A percentile compares a stretch with the other conserved stretches of the same genome.
Conservation (phyloP, 2,797 vertebrate species). For the Characodon lateralis region DNA sequence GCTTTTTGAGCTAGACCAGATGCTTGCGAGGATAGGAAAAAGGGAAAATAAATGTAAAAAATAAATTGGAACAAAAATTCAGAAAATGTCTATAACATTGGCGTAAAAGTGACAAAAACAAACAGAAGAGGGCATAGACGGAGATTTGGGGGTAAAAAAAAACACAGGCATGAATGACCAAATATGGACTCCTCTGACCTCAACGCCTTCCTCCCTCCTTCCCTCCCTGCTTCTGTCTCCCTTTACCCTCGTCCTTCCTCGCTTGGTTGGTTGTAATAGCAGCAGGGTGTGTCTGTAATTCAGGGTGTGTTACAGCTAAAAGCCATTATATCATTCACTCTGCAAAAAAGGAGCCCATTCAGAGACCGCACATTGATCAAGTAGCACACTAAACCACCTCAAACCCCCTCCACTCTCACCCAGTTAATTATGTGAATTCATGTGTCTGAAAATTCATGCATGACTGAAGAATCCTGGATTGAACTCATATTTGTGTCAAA, state of each 20-base stretch:
- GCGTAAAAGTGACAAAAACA: constrained; percentile 22
- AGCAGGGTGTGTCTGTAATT: constrained; percentile 77
- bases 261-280: constrained; percentile 59
- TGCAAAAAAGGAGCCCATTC: constrained; percentile 68
- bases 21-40: constrained; percentile 23
- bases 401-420: constrained; percentile 18
- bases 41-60: neutral
- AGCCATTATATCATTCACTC: constrained; percentile 66
- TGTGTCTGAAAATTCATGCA: constrained; percentile 40
- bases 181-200: constrained; percentile 81
- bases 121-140: constrained; percentile 28
- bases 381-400: constrained; percentile 47
- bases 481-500: constrained; percentile 18
- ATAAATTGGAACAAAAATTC: neutral
- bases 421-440: constrained; percentile 42
- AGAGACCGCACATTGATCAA: constrained; percentile 44
- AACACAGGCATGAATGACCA: constrained; percentile 71
- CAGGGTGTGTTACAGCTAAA: constrained; percentile 57
- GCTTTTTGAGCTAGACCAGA: constrained; percentile 62
- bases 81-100: neutral
- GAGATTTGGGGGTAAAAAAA: constrained; percentile 45
- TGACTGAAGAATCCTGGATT: neutral
- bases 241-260: constrained; percentile 35
- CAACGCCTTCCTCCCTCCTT: constrained; percentile 52
- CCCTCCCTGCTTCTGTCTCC: constrained; percentile 10